phyloP scores from a whole-genome alignment of 2,888 invertebrate genomes.

The Brachylomia viminalis region DNA sequence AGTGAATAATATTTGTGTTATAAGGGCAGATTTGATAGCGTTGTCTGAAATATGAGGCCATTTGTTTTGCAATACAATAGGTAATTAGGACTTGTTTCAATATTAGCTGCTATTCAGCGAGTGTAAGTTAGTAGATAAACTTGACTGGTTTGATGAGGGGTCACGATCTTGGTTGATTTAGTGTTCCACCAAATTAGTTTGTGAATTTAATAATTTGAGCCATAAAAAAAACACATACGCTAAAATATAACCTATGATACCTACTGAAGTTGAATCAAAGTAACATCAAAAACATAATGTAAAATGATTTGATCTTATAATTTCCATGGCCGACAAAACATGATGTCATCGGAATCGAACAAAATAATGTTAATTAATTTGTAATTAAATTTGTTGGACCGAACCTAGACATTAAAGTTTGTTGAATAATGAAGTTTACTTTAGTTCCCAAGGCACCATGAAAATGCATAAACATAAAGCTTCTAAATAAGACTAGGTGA shows the following conservation, averaged over 20 bases:
- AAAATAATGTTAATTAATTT: background rate
- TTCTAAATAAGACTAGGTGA: slow-evolving; percentile 52
- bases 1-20: slow-evolving; percentile 54
- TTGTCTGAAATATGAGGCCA: slow-evolving; percentile 45
- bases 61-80: slow-evolving; percentile 54
- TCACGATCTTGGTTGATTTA: slow-evolving; percentile 21
- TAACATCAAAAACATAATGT: background rate
- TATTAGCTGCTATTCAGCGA: slow-evolving; percentile 26
- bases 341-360: slow-evolving; percentile 4
- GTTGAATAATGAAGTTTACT: slow-evolving; percentile 39
- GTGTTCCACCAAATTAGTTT: background rate
- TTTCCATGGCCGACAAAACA: background rate
- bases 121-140: slow-evolving; percentile 9
- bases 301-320: background rate
- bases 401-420: slow-evolving; percentile 15
- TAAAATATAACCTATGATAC: background rate
- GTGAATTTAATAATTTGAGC: no score
- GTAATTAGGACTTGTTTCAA: slow-evolving; percentile 47
- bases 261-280: background rate
- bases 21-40: slow-evolving; percentile 55
- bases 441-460: slow-evolving; percentile 32
- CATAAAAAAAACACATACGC: background rate
- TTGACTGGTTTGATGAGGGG: slow-evolving; percentile 8
- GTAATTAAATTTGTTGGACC: slow-evolving; percentile 16
- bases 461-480: slow-evolving; percentile 44